phyloP scores from a whole-genome alignment of 1,140 invertebrate species.

The Drosophila micromelanica region DNA sequence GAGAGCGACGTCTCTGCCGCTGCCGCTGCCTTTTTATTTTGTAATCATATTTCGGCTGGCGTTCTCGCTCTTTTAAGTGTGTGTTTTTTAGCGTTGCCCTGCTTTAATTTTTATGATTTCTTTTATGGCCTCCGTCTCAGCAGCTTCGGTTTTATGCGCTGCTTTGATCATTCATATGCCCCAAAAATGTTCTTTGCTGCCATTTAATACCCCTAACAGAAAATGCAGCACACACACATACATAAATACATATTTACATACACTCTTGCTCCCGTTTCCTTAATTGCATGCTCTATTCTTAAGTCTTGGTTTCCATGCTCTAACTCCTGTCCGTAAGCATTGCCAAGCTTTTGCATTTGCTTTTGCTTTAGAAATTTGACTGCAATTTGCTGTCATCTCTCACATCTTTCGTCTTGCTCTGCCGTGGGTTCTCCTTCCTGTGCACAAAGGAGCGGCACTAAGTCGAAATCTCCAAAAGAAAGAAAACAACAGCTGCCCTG shows the following conservation, averaged over 20 bases:
- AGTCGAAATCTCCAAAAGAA: slow-evolving; percentile 36
- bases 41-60: slow-evolving; percentile 61
- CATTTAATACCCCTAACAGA: slow-evolving; percentile 22
- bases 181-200: slow-evolving; percentile 36
- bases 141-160: slow-evolving; percentile 37
- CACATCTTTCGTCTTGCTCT: not conserved
- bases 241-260: not conserved
- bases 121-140: slow-evolving; percentile 53
- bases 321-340: not conserved
- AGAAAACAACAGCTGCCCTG: slow-evolving; percentile 24
- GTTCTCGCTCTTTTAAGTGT: slow-evolving; percentile 46
- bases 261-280: not conserved
- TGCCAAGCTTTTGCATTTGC: slow-evolving; percentile 4
- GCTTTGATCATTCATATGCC: slow-evolving; percentile 43
- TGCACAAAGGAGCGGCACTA: slow-evolving; percentile 46
- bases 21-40: slow-evolving; percentile 63
- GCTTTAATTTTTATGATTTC: slow-evolving; percentile 77
- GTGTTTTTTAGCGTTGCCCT: slow-evolving; percentile 62
- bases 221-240: not conserved
- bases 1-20: slow-evolving; percentile 24
- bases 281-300: not conserved
- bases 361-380: not conserved
- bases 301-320: not conserved
- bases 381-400: slow-evolving; percentile 1
- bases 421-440: not conserved